These are phyloP conservation scores for Cacatua alba DNA, from an alignment of 2,113 vertebrate species.

Conservation along the genomic window DNA sequence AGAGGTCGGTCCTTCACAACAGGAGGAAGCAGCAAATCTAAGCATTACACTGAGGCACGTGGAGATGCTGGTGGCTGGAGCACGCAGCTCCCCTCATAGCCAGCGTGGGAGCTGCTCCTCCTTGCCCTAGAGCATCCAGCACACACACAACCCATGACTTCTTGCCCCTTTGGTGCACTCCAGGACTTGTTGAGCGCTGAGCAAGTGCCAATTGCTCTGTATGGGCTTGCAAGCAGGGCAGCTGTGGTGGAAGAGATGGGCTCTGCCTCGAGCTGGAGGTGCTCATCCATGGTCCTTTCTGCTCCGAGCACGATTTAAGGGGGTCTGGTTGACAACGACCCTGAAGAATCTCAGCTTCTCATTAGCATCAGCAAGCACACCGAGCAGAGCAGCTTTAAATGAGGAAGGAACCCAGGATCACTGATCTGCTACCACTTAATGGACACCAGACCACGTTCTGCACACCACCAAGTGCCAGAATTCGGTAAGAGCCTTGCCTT, in stretches of 20 bases:
- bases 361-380: background rate
- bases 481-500: background rate
- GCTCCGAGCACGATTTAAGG: background rate
- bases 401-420: background rate
- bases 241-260: accelerated
- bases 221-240: background rate
- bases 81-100: background rate
- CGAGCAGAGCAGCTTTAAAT: background rate
- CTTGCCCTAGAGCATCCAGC: background rate
- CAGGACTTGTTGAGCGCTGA: background rate
- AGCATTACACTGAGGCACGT: accelerated
- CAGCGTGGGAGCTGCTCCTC: background rate
- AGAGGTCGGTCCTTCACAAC: accelerated
- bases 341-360: background rate
- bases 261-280: background rate
- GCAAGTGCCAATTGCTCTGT: background rate
- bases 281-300: background rate
- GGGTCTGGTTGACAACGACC: background rate
- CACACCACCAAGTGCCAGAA: background rate
- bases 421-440: background rate
- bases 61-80: accelerated
- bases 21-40: background rate
- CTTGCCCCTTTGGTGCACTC: background rate
- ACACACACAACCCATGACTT: accelerated
- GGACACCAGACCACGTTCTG: background rate